These are phyloP conservation scores for Boloria euphrosyne DNA, from an alignment of 2,888 invertebrate genomes.

Conservation along the genomic window DNA sequence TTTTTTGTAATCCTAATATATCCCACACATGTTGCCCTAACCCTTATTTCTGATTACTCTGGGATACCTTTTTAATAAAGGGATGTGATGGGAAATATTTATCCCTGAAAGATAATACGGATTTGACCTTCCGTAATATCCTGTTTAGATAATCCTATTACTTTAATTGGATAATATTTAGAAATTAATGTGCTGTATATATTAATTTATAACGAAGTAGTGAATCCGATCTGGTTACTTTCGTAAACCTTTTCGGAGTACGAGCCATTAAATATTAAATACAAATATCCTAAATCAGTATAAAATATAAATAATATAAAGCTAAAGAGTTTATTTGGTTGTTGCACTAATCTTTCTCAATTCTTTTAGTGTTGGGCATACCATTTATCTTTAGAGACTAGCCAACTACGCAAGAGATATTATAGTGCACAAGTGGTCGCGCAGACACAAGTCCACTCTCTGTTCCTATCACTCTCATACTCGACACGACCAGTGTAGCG, in stretches of 20 bases:
- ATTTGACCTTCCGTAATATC: conserved; percentile 12
- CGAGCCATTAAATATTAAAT: too few species aligned
- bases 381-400: too few species aligned
- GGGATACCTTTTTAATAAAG: conserved; percentile 22
- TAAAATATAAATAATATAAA: background rate
- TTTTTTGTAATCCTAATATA: conserved; percentile 16
- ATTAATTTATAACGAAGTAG: background rate
- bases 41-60: conserved; percentile 25
- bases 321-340: too few species aligned
- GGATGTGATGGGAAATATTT: conserved; percentile 26
- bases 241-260: too few species aligned
- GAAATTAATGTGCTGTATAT: background rate
- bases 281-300: background rate
- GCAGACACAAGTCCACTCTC: too few species aligned
- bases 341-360: too few species aligned
- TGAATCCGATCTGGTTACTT: too few species aligned
- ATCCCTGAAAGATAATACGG: conserved; percentile 9
- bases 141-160: conserved; percentile 12
- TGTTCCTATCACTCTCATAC: too few species aligned
- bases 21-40: conserved; percentile 3
- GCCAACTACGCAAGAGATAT: too few species aligned
- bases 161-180: background rate
- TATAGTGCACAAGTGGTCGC: too few species aligned
- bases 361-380: too few species aligned
- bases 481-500: too few species aligned